Base-by-base conservation (phyloP, 2,888 invertebrate species). In the Agrenia bidenticulata region DNA sequence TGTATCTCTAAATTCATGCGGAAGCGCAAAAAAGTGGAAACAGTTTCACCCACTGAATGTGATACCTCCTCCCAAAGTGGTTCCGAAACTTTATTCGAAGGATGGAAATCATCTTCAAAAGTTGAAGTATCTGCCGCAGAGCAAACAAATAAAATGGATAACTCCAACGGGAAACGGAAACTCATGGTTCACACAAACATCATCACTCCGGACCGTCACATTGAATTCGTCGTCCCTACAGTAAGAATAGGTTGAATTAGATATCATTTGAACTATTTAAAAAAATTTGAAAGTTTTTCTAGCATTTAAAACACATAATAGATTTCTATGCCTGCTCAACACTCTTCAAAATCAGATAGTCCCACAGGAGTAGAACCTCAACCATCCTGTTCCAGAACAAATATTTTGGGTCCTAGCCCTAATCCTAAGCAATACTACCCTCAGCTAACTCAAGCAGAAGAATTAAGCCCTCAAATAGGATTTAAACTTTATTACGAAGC, bases 191-290 rank as follows among this genome's bases (percentile, higher is more conserved):
- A 73, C 39, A 64, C 72, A 61, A 76, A 76, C 61, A 73, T 76
- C 13, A 73, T 76, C 15, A 76, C 73, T n/a, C 76, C 76, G 1
- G 74, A 76, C 55, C 66, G 68, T 19, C 66, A 62, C 4, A 72
- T 76, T 41, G 67, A 69, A 13, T 76, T 76, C 57, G 66, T 76
- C n/a, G 71, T 76, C 27, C 76, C 76, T 21, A 74, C 74, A 41
- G 76, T 76, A 45, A 45, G 19, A 32, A 32, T 32, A 32, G 11
- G 5, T 7, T 32, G 13, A 59, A 21, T 24, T 45, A 4, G 42
- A n/a, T n/a, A 32, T 32, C 32, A 32, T 32, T 32, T 11, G 11
- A 32, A 32, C n/a, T n/a, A n/a, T n/a, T n/a, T n/a, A n/a, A n/a
- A n/a, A n/a, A n/a, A n/a, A n/a, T n/a, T n/a, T n/a, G n/a, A n/a